Percentiles rank a stretch among this genome's conserved stretches.
These are phyloP conservation scores for Platysteira castanea DNA, from an alignment of 2,113 vertebrate genomes.

Conservation along the genomic window DNA sequence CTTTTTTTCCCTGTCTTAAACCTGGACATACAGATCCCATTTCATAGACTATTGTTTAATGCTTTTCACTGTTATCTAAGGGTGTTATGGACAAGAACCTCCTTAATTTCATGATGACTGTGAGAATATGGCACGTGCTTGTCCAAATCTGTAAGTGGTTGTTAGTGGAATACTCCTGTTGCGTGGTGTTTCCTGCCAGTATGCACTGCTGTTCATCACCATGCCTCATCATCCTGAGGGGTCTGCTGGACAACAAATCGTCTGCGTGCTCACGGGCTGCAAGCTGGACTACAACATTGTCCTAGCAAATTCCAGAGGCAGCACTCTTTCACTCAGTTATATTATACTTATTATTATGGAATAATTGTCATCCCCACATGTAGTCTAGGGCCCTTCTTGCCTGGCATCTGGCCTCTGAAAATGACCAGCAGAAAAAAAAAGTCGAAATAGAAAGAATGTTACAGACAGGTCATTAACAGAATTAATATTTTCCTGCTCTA, in stretches of 20 bases:
- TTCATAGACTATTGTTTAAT: not conserved
- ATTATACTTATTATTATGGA: not conserved
- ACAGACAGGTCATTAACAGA: not conserved
- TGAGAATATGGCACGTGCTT: fast-evolving
- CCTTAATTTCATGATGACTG: not conserved
- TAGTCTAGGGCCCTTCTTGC: not conserved
- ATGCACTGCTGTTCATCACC: not conserved
- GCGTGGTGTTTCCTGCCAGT: not conserved
- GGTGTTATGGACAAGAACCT: not conserved
- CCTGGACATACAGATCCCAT: too few relatives aligned
- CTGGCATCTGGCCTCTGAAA: not conserved
- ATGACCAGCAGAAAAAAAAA: not conserved
- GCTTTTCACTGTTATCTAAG: not conserved
- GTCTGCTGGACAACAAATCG: not conserved
- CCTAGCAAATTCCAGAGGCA: not conserved
- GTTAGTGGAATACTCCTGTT: not conserved
- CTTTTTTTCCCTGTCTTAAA: not conserved
- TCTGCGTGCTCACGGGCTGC: not conserved
- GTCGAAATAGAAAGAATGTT: not conserved
- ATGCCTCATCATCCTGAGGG: not conserved
- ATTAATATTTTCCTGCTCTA: not conserved
- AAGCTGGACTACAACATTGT: not conserved
- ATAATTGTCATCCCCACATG: fast-evolving
- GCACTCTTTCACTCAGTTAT: not conserved
- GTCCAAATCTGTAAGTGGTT: not conserved